Conservation (phyloP, 2,113 vertebrate species). For the Danionella cerebrum region DNA sequence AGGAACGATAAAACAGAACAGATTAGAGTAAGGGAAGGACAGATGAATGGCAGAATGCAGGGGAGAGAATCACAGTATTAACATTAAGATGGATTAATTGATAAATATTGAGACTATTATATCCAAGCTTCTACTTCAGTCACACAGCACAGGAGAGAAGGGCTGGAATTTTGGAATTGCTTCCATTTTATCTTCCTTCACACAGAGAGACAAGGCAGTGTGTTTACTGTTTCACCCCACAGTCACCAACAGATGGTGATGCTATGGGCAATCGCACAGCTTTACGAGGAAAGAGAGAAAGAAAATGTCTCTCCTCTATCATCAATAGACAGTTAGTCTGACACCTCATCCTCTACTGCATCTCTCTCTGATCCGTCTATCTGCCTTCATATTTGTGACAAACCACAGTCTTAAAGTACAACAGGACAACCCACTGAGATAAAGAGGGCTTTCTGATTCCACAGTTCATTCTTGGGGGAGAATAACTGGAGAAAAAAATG, state of each 20-base stretch:
- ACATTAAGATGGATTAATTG: constrained; percentile 22
- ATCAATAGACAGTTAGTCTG: constrained; percentile 45
- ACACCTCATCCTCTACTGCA: constrained; percentile 36
- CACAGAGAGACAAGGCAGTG: constrained; percentile 41
- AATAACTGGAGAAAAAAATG: not conserved
- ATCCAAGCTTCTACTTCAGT: constrained; percentile 29
- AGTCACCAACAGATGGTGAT: constrained; percentile 61
- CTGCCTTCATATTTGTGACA: constrained; percentile 34
- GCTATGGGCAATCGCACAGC: constrained; percentile 61
- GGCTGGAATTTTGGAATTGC: constrained; percentile 24
- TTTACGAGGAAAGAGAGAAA: constrained; percentile 54
- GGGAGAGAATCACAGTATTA: not conserved
- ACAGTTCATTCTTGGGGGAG: not conserved
- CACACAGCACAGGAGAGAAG: constrained; percentile 21
- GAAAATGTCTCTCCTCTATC: constrained; percentile 45
- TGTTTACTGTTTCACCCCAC: constrained; percentile 55
- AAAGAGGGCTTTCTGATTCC: not conserved
- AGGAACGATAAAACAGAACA: constrained; percentile 40
- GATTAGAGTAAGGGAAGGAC: constrained; percentile 35
- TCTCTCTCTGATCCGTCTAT: constrained; percentile 36
- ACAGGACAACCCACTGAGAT: constrained; percentile 9
- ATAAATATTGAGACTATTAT: constrained; percentile 34
- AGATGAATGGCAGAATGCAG: constrained; percentile 2
- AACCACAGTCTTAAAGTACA: constrained; percentile 7
- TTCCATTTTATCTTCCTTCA: constrained; percentile 27